Base-by-base conservation (phyloP, 2,113 vertebrate genomes). In the Leiothrix lutea region DNA sequence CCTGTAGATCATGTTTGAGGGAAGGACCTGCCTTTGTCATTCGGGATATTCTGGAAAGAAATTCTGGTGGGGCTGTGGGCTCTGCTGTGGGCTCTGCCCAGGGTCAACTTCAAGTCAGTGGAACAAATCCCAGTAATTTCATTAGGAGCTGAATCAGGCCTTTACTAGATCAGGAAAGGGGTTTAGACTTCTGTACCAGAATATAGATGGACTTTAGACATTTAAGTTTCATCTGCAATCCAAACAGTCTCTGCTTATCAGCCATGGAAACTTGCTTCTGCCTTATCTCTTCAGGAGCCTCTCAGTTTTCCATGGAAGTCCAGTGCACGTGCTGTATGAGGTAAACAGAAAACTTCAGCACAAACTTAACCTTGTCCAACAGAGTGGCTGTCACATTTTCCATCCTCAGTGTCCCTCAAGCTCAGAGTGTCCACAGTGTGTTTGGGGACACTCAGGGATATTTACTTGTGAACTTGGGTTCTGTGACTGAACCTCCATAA, bases 81-180 rank as follows among this genome's bases (percentile, higher is more conserved):
- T 88, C 50, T 90, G 16, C 25, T 77, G 64, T 62, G 75, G 67
- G 47, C 50, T 88, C 50, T 90, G 40, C 18, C 22, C 60, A 45
- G 31, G 58, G 66, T 82, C 66, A 90, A 51, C 71, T 66, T 88
- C 79, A 82, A 88, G 71, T 88, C 86, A 92, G 67, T n/a, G 47
- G 47, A 93, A 83, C 31, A 83, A 94, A 92, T 86, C 20, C 38
- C 35, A 26, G 14, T 93, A 73, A 96, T 82, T 93, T 94, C 58
- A 80, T 94, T 93, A 92, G 51, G 33, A 93, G 38, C 16, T 80
- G 75, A 85, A 70, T 83, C 72, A 78, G 69, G 69, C 35, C 54
- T 91, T 92, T 71, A 86, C 25, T 66, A 83, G 42, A 70, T 77
- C 23, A 78, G 77, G 47, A 66, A 88, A 58, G 45, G 38, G 13